Percentiles rank a stretch among this genome's conserved stretches.
These are phyloP conservation scores for Mythimna impura DNA, from an alignment of 2,888 invertebrate species.

Conservation along the genomic window DNA sequence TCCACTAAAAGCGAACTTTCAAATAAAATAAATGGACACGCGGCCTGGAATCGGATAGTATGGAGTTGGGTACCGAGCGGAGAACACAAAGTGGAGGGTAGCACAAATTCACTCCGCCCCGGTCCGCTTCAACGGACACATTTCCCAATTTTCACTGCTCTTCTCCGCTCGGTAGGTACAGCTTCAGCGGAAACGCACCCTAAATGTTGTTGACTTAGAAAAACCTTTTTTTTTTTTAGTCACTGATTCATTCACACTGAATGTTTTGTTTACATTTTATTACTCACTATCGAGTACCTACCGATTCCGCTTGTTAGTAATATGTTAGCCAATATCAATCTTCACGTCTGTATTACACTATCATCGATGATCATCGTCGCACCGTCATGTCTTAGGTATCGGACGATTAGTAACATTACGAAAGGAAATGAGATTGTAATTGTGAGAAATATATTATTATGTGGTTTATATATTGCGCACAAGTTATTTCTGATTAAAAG, in stretches of 20 bases:
- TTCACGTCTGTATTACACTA: constrained; percentile 13
- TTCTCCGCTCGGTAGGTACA: no score
- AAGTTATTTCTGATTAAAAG: constrained; percentile 12
- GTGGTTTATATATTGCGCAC: background rate
- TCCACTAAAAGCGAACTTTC: no score
- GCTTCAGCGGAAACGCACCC: no score
- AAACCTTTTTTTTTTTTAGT: background rate
- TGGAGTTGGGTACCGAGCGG: no score
- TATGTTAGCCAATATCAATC: constrained; percentile 17
- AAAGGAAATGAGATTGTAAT: constrained; percentile 56
- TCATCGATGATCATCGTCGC: constrained; percentile 16
- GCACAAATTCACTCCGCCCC: no score
- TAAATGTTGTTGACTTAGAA: background rate
- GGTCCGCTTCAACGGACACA: no score
- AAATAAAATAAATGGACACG: no score
- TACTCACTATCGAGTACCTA: constrained; percentile 42
- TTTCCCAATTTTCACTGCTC: no score
- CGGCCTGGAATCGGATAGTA: no score
- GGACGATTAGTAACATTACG: constrained; percentile 31
- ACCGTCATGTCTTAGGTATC: constrained; percentile 46
- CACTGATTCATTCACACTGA: constrained; percentile 37
- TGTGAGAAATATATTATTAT: constrained; percentile 31
- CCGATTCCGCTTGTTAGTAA: constrained; percentile 31
- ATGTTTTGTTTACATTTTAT: constrained; percentile 42
- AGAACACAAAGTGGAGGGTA: no score